A percentile compares a stretch with the other conserved stretches of the same genome.
Evolutionary conservation across 64 coral and sea anemone species (phyloP).

Genomic region (Pachyseris speciosa): DNA sequence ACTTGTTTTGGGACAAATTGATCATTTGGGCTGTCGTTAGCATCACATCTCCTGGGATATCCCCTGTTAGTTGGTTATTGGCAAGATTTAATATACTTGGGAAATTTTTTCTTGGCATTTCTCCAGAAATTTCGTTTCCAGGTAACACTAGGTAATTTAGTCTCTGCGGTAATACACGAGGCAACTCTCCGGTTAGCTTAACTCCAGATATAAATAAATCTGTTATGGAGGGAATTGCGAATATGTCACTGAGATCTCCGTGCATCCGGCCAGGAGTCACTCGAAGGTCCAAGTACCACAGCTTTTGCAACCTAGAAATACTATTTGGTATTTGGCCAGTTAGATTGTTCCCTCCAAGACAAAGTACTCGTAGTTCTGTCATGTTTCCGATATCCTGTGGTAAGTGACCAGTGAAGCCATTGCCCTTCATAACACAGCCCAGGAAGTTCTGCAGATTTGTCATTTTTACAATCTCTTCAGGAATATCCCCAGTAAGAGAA

Average conservation of each 20-base stretch:
- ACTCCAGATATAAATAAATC: neutral
- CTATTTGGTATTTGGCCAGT: conserved; percentile 13
- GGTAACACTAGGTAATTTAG: neutral
- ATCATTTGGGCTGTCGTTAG: neutral
- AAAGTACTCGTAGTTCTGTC: neutral
- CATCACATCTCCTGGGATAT: conserved; percentile 14
- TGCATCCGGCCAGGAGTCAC: conserved; percentile 1
- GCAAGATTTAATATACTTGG: neutral
- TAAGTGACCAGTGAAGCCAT: neutral
- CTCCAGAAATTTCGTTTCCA: conserved; percentile 26
- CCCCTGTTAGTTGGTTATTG: conserved; percentile 10
- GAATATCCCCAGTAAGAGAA: neutral
- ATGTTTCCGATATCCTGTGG: conserved; percentile 16
- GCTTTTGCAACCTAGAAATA: neutral
- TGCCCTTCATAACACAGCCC: neutral
- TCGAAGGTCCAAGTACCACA: conserved; percentile 3
- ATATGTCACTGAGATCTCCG: conserved; percentile 15
- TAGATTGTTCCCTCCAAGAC: conserved; percentile 3
- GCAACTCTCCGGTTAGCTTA: conserved; percentile 28
- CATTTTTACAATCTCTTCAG: neutral
- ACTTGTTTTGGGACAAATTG: conserved; percentile 44
- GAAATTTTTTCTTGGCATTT: neutral
- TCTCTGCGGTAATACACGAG: neutral
- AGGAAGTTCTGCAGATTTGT: neutral
- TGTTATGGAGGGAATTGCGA: neutral